Percentiles rank a stretch among this genome's conserved stretches.
phyloP scores from a whole-genome alignment of 1,140 invertebrate genomes.

The Drusus annulatus region DNA sequence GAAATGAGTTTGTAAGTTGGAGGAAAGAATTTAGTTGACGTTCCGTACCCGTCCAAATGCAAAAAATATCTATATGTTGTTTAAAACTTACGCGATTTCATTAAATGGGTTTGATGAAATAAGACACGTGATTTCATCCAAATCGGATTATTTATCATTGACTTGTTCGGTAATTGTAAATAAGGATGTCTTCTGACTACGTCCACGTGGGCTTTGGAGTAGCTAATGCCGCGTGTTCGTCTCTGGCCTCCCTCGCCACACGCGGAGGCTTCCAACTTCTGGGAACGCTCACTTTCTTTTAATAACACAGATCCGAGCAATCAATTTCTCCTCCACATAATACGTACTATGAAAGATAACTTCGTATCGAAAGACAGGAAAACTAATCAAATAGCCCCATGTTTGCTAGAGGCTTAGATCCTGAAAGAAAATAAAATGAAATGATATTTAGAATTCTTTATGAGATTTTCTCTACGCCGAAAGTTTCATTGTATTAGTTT shows the following conservation, averaged over 20 bases:
- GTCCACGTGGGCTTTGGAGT: not conserved
- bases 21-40: no score
- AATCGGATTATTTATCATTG: slow-evolving; percentile 4
- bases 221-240: no score
- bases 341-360: slow-evolving; percentile 29
- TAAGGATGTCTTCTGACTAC: not conserved
- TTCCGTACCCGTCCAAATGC: no score
- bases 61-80: no score
- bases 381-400: slow-evolving; percentile 12
- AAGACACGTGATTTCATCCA: slow-evolving; percentile 3
- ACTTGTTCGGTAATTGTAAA: slow-evolving; percentile 7
- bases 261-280: no score
- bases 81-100: no score
- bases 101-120: slow-evolving; percentile 42
- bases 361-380: slow-evolving; percentile 33
- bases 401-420: not conserved
- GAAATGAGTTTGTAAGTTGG: no score
- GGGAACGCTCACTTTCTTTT: slow-evolving; percentile 38
- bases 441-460: no score
- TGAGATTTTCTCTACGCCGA: no score
- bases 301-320: slow-evolving; percentile 48
- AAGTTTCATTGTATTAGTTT: no score
- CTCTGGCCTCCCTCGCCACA: no score
- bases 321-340: slow-evolving; percentile 30
- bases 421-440: not conserved